Conservation (phyloP, 2,888 invertebrate species). For the Blastobasis adustella region DNA sequence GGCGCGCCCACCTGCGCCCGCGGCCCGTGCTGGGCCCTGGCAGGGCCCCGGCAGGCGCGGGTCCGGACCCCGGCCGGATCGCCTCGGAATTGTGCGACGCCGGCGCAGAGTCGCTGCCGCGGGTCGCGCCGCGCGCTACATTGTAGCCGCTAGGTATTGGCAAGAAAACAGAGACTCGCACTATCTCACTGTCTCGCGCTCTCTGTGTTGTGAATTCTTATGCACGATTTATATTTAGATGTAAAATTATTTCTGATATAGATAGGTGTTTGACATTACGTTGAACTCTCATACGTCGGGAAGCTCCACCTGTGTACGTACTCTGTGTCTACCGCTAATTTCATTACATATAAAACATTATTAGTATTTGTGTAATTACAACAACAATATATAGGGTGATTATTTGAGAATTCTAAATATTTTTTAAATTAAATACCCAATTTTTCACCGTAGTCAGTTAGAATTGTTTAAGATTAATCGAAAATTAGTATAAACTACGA, state of each 20-base stretch:
- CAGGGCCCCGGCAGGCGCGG: conserved; percentile 30
- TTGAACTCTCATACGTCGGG: conserved; percentile 73
- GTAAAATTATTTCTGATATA: conserved; percentile 73
- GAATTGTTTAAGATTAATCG: too few species aligned
- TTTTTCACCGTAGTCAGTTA: too few species aligned
- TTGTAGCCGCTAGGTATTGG: conserved; percentile 66
- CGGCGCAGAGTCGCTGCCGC: conserved; percentile 6
- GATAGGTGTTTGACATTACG: conserved; percentile 75
- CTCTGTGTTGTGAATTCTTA: conserved; percentile 73
- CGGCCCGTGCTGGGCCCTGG: conserved; percentile 27
- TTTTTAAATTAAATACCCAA: too few species aligned
- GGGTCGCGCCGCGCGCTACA: conserved; percentile 29
- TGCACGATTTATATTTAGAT: conserved; percentile 71
- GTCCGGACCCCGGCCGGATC: conserved; percentile 9
- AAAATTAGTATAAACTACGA: too few species aligned
- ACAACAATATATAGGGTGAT: background rate
- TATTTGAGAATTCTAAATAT: too few species aligned
- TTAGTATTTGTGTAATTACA: background rate
- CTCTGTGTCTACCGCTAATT: conserved; percentile 28
- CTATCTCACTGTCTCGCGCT: conserved; percentile 73
- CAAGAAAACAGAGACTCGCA: conserved; percentile 70
- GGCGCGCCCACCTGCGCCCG: conserved; percentile 49
- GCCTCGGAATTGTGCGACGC: conserved; percentile 12
- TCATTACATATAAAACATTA: background rate
- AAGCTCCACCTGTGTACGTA: conserved; percentile 68